phyloP scores from a whole-genome alignment of 2,113 vertebrate species.

The Cyphomyrus discorhynchus region DNA sequence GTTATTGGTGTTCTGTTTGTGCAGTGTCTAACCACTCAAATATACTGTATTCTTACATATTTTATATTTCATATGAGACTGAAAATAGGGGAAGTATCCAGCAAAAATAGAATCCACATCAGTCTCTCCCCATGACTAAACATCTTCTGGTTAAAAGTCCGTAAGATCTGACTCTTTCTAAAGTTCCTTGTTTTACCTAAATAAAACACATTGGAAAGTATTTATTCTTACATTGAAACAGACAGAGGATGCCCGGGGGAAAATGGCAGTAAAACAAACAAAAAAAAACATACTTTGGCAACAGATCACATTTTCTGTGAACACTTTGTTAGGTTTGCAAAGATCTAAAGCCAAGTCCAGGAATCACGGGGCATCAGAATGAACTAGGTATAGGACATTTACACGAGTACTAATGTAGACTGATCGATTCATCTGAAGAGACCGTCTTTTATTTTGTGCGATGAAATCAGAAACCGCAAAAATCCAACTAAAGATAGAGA shows the following conservation, averaged over 20 bases:
- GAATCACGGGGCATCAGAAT: background rate
- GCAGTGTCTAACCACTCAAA: background rate
- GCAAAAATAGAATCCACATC: slow-evolving; percentile 20
- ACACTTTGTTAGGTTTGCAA: background rate
- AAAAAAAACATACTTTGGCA: background rate
- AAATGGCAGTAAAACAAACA: background rate
- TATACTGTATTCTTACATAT: background rate
- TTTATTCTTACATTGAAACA: background rate
- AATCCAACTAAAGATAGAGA: background rate
- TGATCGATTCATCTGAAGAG: background rate
- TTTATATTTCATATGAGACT: background rate
- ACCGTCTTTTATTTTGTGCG: background rate
- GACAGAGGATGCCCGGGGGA: background rate
- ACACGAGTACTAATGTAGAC: background rate
- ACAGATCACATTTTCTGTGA: background rate
- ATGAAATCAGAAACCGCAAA: background rate
- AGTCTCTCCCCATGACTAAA: slow-evolving; percentile 20
- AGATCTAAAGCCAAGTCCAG: background rate
- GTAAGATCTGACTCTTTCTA: background rate
- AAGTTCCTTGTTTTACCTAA: slow-evolving; percentile 16
- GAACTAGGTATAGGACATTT: background rate
- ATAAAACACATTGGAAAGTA: slow-evolving; percentile 6
- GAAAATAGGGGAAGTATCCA: slow-evolving; percentile 14
- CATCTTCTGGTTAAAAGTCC: background rate
- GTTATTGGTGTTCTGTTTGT: background rate